phyloP scores from a whole-genome alignment of 2,888 invertebrate species.

The Alloplasta piceator region DNA sequence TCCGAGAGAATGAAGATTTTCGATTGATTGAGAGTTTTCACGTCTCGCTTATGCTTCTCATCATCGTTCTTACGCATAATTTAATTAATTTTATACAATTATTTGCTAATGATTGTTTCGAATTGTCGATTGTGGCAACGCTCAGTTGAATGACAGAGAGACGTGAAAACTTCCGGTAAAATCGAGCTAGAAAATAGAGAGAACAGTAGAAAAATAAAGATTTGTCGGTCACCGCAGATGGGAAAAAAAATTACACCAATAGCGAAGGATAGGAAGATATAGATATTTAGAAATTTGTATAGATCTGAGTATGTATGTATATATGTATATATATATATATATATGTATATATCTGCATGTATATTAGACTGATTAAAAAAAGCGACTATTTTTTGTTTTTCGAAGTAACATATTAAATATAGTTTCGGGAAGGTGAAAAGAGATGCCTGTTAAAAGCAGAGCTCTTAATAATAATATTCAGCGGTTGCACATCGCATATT shows the following conservation, averaged over 20 bases:
- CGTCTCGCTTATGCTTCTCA: no score
- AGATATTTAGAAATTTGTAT: constrained; percentile 52
- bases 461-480: no score
- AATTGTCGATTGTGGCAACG: constrained; percentile 56
- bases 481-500: no score
- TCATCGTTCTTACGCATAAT: neutral
- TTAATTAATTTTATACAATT: constrained; percentile 38
- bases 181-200: constrained; percentile 13
- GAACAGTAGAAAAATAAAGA: constrained; percentile 61
- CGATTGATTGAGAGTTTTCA: no score
- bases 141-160: constrained; percentile 12
- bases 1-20: no score
- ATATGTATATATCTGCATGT: constrained; percentile 49
- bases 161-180: neutral
- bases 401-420: no score
- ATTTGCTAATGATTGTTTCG: constrained; percentile 61
- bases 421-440: no score
- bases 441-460: no score
- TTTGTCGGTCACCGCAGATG: constrained; percentile 47
- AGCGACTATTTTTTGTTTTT: no score
- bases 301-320: constrained; percentile 43
- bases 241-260: constrained; percentile 53
- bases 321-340: constrained; percentile 3
- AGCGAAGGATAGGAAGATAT: constrained; percentile 66
- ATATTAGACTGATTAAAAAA: no score